These are phyloP conservation scores for Cladorhizidae sp. DNA, from an alignment of 37 sponge, comb jelly and placozoan genomes.

Conservation along the genomic window DNA sequence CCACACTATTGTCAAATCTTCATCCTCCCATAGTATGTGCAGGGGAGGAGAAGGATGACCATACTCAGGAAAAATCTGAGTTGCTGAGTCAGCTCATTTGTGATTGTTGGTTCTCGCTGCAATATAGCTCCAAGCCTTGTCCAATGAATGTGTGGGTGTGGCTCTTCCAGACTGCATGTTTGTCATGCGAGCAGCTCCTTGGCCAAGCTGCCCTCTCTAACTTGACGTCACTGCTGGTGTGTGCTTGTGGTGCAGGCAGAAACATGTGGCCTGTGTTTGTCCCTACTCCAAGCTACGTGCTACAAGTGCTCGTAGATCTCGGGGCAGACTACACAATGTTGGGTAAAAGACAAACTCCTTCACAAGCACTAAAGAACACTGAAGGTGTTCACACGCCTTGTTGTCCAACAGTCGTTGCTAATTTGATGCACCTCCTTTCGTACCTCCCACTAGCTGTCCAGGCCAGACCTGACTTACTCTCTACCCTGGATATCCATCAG, in stretches of 20 bases:
- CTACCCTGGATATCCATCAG: not conserved
- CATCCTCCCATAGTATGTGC: conserved; percentile 16
- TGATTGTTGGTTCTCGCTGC: not conserved
- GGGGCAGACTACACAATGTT: conserved; percentile 6
- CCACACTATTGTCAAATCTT: conserved; percentile 11
- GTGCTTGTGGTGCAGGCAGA: not conserved
- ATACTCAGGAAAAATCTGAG: not conserved
- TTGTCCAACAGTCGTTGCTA: not conserved
- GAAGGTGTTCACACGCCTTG: not conserved
- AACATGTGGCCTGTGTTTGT: not conserved
- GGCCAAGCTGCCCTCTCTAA: conserved; percentile 1
- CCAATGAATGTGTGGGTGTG: conserved; percentile 19
- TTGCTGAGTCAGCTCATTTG: not conserved
- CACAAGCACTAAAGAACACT: not conserved
- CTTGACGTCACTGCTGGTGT: not conserved
- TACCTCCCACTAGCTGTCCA: not conserved
- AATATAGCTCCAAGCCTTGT: conserved; percentile 21
- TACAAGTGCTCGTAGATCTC: conserved; percentile 7
- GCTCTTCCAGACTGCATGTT: conserved; percentile 46
- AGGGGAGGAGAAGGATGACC: not conserved
- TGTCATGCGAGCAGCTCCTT: conserved; percentile 21
- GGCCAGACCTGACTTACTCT: not conserved
- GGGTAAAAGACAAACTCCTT: no score
- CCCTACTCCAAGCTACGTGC: not conserved
- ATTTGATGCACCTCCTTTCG: not conserved